These are phyloP conservation scores for Cyrtonyx montezumae DNA, from an alignment of 2,113 vertebrate species.

Conservation along the genomic window DNA sequence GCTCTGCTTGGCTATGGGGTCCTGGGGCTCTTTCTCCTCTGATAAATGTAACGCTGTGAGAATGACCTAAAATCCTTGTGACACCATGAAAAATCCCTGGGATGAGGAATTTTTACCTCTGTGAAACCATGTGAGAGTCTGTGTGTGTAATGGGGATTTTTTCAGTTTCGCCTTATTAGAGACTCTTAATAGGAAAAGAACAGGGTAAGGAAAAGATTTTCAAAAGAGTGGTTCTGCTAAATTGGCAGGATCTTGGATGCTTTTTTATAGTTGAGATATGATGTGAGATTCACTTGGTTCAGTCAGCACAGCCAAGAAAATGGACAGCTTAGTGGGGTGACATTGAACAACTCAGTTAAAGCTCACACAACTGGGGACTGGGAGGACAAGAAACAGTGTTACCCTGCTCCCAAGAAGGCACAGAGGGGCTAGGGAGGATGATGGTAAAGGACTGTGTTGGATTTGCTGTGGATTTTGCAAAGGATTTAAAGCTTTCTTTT, in stretches of 20 bases:
- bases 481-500: neutral
- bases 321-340: neutral
- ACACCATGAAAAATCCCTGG: slow-evolving; percentile 12
- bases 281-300: neutral
- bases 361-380: rapidly evolving
- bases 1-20: neutral
- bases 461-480: neutral
- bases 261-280: neutral
- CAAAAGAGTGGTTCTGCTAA: neutral
- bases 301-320: neutral
- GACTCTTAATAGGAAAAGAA: neutral
- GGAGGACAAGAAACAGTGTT: neutral
- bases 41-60: neutral
- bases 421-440: neutral
- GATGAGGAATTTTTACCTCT: neutral
- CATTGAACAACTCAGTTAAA: neutral
- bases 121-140: slow-evolving; percentile 16
- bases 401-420: neutral
- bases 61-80: slow-evolving; percentile 9
- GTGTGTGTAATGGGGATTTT: neutral
- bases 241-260: neutral
- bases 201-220: neutral
- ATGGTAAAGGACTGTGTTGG: neutral
- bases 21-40: neutral
- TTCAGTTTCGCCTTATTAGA: slow-evolving; percentile 40